Evolutionary conservation across 2,113 vertebrate genomes (phyloP), one percentile per base, ranked within the genome.

Genomic region (Eleginops maclovinus): DNA sequence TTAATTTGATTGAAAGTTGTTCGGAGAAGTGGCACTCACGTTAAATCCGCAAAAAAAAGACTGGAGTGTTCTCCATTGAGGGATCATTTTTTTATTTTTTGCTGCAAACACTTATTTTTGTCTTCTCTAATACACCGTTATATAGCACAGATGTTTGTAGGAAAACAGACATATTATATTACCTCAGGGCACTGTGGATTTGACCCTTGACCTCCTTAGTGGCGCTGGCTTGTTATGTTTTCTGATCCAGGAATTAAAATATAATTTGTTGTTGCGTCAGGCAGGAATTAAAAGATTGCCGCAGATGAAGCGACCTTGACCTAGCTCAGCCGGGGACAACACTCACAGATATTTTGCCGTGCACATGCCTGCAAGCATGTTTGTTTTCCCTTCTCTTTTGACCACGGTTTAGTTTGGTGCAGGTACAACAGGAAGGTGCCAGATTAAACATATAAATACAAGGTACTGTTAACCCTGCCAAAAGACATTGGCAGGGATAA

Each of bases 401-500:
- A 68, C 16, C 26, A n/a, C 12, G 21, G 41, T 72, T 24, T 56
- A 36, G 41, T 58, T 80, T 28, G 66, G 53, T 74, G 36, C 55
- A 69, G 65, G 65, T 80, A 61, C 28, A 44, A 46, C 50, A 61
- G 24, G 3, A 64, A 54, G 56, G 24, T 75, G 53, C 50, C 46
- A 47, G 58, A 73, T 60, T 12, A 81, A 76, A 53, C 41, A 31
- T 24, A 60, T 36, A 85, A 75, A 64, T 24, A 66, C 36, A 68
- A 11, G 9, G 26, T 17, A 15, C 65, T 86, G 85, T 79, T 79
- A 43, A 41, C 65, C 31, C 21, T 84, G 86, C 82, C 62, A 86
- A 82, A 87, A 77, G 79, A 69, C 77, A 47, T 19, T 73, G 83
- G 67, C 74, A 60, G 66, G 61, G 40, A 76, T 81, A 72, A 59